Conservation (phyloP, 2,797 vertebrate species). For the Melanotaenia boesemani region DNA sequence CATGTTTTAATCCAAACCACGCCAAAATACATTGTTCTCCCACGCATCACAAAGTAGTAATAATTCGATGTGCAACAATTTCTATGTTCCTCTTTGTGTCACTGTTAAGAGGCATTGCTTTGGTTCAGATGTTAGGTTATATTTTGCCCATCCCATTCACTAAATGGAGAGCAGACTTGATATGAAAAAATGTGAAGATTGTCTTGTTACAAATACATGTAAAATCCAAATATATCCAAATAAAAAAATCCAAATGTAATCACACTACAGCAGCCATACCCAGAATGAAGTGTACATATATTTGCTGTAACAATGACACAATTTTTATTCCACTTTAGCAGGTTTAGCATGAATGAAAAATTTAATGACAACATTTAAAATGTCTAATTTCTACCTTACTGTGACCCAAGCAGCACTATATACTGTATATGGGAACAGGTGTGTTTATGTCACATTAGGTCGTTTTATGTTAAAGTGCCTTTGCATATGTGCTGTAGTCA, state of each 20-base stretch:
- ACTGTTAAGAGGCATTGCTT: neutral
- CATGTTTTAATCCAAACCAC: neutral
- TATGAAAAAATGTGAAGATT: no score
- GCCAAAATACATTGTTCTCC: neutral
- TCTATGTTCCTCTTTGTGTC: neutral
- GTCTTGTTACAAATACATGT: neutral
- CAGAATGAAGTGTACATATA: conserved; percentile 25
- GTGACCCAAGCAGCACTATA: neutral
- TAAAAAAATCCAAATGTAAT: no score
- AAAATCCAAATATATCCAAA: neutral
- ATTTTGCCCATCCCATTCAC: neutral
- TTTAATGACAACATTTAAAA: neutral
- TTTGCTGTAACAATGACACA: conserved; percentile 23
- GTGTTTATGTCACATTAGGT: neutral
- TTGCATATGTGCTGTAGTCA: neutral
- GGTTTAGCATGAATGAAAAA: conserved; percentile 12
- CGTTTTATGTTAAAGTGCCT: neutral
- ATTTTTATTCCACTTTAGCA: conserved; percentile 20
- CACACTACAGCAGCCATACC: neutral
- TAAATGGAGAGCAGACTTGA: no score
- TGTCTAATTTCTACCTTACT: neutral
- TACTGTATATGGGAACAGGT: neutral
- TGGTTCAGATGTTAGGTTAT: neutral
- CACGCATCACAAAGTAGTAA: neutral
- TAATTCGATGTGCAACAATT: neutral